These are phyloP conservation scores for Xiphophorus couchianus DNA, from an alignment of 2,113 vertebrate species.

Conservation along the genomic window DNA sequence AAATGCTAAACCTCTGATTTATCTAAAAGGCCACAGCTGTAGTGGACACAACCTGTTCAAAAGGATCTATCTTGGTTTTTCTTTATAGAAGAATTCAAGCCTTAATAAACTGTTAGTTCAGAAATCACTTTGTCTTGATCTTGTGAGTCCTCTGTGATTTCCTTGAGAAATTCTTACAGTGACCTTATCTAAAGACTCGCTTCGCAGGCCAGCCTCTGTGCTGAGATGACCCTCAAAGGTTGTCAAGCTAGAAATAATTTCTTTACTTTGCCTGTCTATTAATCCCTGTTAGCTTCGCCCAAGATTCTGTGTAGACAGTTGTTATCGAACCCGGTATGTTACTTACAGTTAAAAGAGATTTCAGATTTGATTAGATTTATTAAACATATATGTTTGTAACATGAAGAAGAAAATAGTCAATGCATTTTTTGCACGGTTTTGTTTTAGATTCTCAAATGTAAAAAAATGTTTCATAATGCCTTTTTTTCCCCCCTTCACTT, in stretches of 20 bases:
- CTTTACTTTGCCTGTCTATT: neutral
- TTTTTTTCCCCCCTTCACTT: too few relatives aligned
- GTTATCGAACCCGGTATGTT: too few relatives aligned
- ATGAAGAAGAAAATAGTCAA: neutral
- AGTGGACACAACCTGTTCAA: slow-evolving; percentile 82
- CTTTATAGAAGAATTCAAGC: slow-evolving; percentile 88
- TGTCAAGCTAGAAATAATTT: neutral
- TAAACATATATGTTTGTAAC: neutral
- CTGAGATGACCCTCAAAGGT: slow-evolving; percentile 27
- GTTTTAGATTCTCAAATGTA: neutral
- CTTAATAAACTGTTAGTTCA: slow-evolving; percentile 93
- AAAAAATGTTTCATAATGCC: neutral
- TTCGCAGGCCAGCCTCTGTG: slow-evolving; percentile 13
- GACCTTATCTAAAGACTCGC: slow-evolving; percentile 27
- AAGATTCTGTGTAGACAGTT: too few relatives aligned
- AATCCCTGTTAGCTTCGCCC: neutral
- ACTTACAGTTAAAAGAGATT: too few relatives aligned
- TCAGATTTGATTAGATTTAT: neutral
- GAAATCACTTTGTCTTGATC: slow-evolving; percentile 74
- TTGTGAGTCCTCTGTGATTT: slow-evolving; percentile 40
- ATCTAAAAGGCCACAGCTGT: slow-evolving; percentile 79
- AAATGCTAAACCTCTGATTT: slow-evolving; percentile 72
- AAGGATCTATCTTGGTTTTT: slow-evolving; percentile 79
- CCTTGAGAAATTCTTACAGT: neutral
- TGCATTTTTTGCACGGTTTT: neutral